phyloP scores from a whole-genome alignment of 1,140 invertebrate genomes.

The Pantala flavescens region DNA sequence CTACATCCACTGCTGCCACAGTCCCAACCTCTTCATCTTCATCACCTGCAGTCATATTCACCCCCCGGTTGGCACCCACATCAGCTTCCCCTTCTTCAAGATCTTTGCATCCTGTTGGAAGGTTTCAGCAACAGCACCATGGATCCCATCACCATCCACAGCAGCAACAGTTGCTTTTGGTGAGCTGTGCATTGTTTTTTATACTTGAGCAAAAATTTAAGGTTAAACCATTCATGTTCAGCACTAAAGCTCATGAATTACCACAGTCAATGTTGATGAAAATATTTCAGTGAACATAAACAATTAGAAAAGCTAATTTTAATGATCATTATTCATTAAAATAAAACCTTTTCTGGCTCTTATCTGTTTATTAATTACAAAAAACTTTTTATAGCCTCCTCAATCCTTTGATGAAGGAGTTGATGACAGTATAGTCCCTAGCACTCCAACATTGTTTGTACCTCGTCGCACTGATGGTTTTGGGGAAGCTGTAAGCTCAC shows the following conservation, averaged over 20 bases:
- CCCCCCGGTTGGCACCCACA: background rate
- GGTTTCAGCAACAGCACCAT: background rate
- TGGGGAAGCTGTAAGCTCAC: constrained; percentile 84
- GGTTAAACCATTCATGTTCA: too few relatives aligned
- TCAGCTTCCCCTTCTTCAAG: background rate
- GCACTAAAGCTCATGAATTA: too few relatives aligned
- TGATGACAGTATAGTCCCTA: constrained; percentile 83
- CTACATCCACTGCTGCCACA: background rate
- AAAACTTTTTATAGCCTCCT: background rate
- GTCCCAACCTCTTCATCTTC: background rate
- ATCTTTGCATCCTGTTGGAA: background rate
- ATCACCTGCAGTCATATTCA: background rate
- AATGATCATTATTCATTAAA: too few relatives aligned
- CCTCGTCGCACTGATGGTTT: constrained; percentile 77
- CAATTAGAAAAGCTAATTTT: too few relatives aligned
- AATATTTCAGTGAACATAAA: too few relatives aligned
- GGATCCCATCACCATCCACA: background rate
- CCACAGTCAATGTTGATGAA: too few relatives aligned
- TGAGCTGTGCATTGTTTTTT: background rate
- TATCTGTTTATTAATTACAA: background rate
- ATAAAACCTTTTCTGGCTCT: too few relatives aligned
- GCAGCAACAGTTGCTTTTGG: background rate
- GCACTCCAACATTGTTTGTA: constrained; percentile 76
- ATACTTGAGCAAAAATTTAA: too few relatives aligned
- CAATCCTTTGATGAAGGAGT: constrained; percentile 51